A percentile compares a stretch with the other conserved stretches of the same genome.
Conservation (phyloP, 2,797 vertebrate genomes). For the Ctenopoma multispine region DNA sequence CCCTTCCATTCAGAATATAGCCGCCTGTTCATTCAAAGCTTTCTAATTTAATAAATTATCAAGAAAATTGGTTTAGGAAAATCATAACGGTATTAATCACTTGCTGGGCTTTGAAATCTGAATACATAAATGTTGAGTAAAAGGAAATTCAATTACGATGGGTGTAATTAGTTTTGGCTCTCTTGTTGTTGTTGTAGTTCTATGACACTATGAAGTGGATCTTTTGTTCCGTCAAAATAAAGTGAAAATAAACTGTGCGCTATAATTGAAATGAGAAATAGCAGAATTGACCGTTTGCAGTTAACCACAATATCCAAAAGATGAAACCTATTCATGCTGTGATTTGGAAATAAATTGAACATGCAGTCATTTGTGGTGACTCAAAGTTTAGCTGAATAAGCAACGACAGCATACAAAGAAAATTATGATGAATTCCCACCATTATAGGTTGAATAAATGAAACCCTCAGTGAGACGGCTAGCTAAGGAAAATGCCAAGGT, state of each 20-base stretch:
- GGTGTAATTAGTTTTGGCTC: conserved; percentile 31
- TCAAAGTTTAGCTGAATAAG: neutral
- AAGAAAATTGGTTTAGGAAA: conserved; percentile 52
- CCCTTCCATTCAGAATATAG: conserved; percentile 41
- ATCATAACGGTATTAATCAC: conserved; percentile 47
- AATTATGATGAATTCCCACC: conserved; percentile 9
- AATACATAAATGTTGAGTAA: conserved; percentile 32
- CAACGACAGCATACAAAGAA: neutral
- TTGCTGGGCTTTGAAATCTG: conserved; percentile 39
- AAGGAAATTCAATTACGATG: conserved; percentile 37
- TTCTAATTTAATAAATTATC: conserved; percentile 53
- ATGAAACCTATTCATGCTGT: neutral
- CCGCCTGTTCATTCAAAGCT: conserved; percentile 32
- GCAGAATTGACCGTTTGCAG: neutral
- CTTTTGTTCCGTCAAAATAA: neutral
- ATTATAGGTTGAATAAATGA: conserved; percentile 1
- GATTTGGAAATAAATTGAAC: conserved; percentile 1
- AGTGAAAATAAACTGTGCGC: conserved; percentile 6
- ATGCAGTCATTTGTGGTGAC: neutral
- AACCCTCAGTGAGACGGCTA: neutral
- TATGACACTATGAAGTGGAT: neutral
- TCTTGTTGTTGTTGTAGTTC: neutral
- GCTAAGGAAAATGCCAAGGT: conserved; percentile 6
- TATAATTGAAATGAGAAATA: neutral
- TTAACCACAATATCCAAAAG: neutral